These are phyloP conservation scores for Philereme vetulata DNA, from an alignment of 2,888 invertebrate species.

Conservation along the genomic window DNA sequence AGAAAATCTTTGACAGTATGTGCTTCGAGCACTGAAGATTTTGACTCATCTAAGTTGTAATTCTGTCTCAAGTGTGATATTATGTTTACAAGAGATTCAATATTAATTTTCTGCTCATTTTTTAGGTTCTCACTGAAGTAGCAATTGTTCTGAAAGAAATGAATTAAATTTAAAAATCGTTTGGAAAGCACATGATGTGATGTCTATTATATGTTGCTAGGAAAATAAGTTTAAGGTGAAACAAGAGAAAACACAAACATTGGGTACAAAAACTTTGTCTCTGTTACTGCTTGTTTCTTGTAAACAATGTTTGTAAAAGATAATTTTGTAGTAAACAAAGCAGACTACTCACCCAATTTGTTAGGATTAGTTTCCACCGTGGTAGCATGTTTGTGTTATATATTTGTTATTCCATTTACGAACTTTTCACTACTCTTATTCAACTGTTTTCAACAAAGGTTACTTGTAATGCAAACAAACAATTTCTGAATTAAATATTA, in stretches of 20 bases:
- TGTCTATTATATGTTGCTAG: not conserved
- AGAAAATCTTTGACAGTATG: slow-evolving; percentile 69
- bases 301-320: too few species aligned
- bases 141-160: slow-evolving; percentile 74
- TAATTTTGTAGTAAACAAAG: not conserved
- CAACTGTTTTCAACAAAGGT: slow-evolving; percentile 26
- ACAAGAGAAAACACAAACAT: too few species aligned
- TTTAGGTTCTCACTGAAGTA: slow-evolving; percentile 59
- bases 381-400: slow-evolving; percentile 58
- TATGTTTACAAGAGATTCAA: slow-evolving; percentile 62
- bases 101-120: slow-evolving; percentile 51
- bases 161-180: not conserved
- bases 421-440: slow-evolving; percentile 26
- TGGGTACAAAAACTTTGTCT: too few species aligned
- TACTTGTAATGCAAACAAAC: slow-evolving; percentile 41
- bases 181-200: not conserved
- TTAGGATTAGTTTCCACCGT: slow-evolving; percentile 74
- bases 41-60: slow-evolving; percentile 69
- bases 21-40: slow-evolving; percentile 68
- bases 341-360: slow-evolving; percentile 72
- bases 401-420: slow-evolving; percentile 32
- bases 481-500: slow-evolving; percentile 49
- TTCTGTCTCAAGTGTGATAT: slow-evolving; percentile 71
- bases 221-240: not conserved
- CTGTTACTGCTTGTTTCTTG: too few species aligned